These are phyloP conservation scores for Ceratina japonica DNA, from an alignment of 1,140 invertebrate species.

Conservation along the genomic window DNA sequence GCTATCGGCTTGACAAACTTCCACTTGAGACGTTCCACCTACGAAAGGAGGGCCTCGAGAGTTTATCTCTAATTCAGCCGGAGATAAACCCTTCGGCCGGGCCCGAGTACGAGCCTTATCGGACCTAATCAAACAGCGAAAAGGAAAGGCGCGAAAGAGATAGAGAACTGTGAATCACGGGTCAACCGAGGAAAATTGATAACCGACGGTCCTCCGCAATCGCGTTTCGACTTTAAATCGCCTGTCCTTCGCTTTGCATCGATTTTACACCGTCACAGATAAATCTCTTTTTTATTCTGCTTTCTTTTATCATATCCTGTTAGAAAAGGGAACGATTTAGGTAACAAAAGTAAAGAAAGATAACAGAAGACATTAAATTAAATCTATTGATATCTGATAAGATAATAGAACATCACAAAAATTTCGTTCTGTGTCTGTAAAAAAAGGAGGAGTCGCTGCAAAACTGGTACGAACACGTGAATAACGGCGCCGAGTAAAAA, in stretches of 20 bases:
- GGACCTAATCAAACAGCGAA: slow-evolving; percentile 26
- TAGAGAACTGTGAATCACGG: slow-evolving; percentile 9
- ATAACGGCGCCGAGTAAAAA: slow-evolving; percentile 35
- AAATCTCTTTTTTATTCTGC: too few relatives aligned
- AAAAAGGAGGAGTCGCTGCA: background rate
- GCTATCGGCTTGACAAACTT: slow-evolving; percentile 35
- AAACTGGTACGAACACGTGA: slow-evolving; percentile 25
- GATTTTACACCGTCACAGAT: background rate
- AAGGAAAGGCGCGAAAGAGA: slow-evolving; percentile 7
- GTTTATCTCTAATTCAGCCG: slow-evolving; percentile 33
- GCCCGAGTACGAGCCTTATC: background rate
- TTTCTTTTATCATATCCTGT: too few relatives aligned
- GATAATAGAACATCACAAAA: slow-evolving; percentile 11
- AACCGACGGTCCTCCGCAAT: background rate
- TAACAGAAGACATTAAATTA: too few relatives aligned
- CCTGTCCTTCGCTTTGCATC: background rate
- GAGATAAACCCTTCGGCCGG: slow-evolving; percentile 10
- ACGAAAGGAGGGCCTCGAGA: background rate
- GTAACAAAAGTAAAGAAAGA: too few relatives aligned
- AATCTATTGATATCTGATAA: too few relatives aligned
- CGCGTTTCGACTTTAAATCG: background rate
- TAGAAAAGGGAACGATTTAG: too few relatives aligned
- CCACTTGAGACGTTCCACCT: background rate
- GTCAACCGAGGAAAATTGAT: slow-evolving; percentile 10
- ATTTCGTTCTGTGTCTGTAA: slow-evolving; percentile 35